Conservation (phyloP, 2,888 invertebrate species). For the Coenonympha arcania region DNA sequence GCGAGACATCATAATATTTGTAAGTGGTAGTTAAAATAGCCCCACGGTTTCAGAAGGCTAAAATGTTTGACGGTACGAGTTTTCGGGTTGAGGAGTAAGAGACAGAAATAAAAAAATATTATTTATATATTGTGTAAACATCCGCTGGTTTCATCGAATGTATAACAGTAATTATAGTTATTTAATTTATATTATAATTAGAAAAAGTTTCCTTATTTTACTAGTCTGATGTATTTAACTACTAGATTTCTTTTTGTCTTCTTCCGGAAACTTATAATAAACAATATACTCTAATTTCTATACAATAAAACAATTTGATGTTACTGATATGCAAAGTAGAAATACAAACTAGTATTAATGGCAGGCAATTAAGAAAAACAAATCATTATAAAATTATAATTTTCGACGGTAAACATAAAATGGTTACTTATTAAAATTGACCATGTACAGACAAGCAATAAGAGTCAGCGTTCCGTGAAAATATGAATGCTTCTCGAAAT, state of each 20-base stretch:
- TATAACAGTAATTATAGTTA: too few relatives aligned
- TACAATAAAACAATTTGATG: not conserved
- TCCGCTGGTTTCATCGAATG: too few relatives aligned
- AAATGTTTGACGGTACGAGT: too few relatives aligned
- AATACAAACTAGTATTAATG: not conserved
- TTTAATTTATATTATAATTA: too few relatives aligned
- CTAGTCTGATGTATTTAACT: not conserved
- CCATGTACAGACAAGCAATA: not conserved
- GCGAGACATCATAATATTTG: too few relatives aligned
- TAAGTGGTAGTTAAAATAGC: too few relatives aligned
- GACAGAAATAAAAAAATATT: too few relatives aligned
- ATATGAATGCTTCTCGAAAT: not conserved
- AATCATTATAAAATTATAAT: not conserved
- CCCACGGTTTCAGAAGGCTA: too few relatives aligned
- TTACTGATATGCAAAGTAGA: not conserved
- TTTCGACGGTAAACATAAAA: not conserved
- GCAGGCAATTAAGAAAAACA: not conserved
- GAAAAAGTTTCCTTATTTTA: not conserved
- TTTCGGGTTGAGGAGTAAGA: too few relatives aligned
- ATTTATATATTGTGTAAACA: too few relatives aligned
- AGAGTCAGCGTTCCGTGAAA: not conserved
- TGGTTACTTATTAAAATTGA: slow-evolving; percentile 4
- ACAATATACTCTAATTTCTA: not conserved
- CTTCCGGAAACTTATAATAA: not conserved
- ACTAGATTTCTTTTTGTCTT: too few relatives aligned